A percentile compares a stretch with the other conserved stretches of the same genome.
Evolutionary conservation across 2,888 invertebrate genomes (phyloP).

Genomic region (Calameuta idolon): DNA sequence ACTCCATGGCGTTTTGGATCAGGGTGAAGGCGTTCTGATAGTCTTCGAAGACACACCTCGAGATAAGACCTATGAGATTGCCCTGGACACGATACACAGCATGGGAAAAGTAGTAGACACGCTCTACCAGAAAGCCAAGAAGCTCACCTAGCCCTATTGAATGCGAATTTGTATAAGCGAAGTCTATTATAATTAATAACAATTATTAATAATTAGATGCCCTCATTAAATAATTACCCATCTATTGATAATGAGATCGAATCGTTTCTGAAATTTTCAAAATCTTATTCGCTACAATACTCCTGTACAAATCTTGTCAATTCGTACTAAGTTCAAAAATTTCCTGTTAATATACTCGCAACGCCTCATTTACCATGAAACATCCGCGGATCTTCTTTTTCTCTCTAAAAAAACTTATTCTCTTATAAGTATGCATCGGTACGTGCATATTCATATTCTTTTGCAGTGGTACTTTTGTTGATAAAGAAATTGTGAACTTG

Average conservation of each 20-base stretch:
- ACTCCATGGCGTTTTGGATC: constrained; percentile 96
- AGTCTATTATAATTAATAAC: constrained; percentile 56
- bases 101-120: constrained; percentile 99
- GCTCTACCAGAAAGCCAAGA: constrained; percentile 98
- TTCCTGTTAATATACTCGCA: background rate
- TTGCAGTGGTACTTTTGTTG: background rate
- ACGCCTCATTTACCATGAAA: background rate
- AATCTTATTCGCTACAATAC: background rate
- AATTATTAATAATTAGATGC: constrained; percentile 50
- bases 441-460: background rate
- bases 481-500: background rate
- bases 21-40: constrained; percentile 97
- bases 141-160: constrained; percentile 82
- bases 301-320: background rate
- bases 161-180: constrained; percentile 55
- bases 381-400: background rate
- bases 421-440: background rate
- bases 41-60: constrained; percentile 95
- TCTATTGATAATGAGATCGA: background rate
- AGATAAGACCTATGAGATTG: constrained; percentile 98
- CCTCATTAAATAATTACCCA: constrained; percentile 44
- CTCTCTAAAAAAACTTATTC: background rate
- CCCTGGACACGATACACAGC: constrained; percentile 96
- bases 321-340: background rate
- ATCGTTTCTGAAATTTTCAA: background rate